phyloP scores from a whole-genome alignment of 2,797 vertebrate species.

The Peromyscus aztecus region DNA sequence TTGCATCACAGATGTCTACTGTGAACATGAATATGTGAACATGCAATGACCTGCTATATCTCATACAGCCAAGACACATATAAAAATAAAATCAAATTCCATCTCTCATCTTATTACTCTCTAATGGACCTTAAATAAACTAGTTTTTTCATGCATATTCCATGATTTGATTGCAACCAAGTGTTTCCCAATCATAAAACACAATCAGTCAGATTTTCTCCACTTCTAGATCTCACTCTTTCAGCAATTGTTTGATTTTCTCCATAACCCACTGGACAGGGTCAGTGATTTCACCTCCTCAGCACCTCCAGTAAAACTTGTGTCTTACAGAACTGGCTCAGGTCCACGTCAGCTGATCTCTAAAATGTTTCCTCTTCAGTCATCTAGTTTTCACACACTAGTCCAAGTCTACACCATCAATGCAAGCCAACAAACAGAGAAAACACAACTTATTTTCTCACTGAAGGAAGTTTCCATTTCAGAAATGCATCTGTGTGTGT shows the following conservation, averaged over 20 bases:
- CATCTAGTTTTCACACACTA: neutral
- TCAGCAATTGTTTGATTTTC: neutral
- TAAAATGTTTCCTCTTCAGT: neutral
- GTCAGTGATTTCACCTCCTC: neutral
- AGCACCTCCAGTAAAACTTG: neutral
- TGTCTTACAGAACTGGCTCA: neutral
- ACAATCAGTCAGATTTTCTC: neutral
- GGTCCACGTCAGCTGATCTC: neutral
- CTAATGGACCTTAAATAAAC: fast-evolving
- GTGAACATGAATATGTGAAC: neutral
- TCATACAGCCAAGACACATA: neutral
- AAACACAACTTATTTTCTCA: neutral
- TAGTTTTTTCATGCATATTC: neutral
- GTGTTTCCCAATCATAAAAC: neutral
- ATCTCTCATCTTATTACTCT: neutral
- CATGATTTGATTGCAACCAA: neutral
- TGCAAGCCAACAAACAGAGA: neutral
- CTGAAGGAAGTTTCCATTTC: neutral
- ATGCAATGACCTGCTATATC: neutral
- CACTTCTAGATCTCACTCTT: neutral
- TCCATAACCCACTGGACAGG: neutral
- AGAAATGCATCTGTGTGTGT: neutral
- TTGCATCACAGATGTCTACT: neutral
- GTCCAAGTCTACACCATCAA: neutral
- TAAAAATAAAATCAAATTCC: neutral